Conservation (phyloP, 2,113 vertebrate species). For the Mesitornis unicolor region DNA sequence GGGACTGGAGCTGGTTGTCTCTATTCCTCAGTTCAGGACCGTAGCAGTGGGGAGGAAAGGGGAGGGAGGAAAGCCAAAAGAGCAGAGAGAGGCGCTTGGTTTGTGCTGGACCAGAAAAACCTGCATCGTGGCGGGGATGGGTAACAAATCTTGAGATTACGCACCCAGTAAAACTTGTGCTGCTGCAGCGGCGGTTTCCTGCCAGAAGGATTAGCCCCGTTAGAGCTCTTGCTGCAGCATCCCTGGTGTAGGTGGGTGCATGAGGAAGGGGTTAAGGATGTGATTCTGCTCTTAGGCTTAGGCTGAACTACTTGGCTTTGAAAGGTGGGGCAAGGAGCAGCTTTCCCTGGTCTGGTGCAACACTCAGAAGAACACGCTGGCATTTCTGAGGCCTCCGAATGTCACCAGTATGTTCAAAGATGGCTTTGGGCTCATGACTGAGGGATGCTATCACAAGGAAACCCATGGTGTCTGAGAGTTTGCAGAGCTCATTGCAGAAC, state of each 20-base stretch:
- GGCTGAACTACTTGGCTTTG: not conserved
- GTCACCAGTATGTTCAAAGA: not conserved
- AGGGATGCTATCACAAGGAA: not conserved
- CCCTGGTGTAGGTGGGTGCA: not conserved
- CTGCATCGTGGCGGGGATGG: accelerated
- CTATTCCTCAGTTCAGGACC: not conserved
- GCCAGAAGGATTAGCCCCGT: not conserved
- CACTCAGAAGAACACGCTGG: not conserved
- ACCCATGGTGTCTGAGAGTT: not conserved
- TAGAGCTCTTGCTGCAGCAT: not conserved
- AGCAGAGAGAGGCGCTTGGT: not conserved
- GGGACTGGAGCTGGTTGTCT: slow-evolving; percentile 8
- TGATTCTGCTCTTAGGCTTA: not conserved
- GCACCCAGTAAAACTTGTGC: not conserved
- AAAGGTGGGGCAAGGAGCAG: not conserved
- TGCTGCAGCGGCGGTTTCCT: not conserved
- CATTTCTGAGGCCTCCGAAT: not conserved
- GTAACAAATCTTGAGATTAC: not conserved
- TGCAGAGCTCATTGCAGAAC: not conserved
- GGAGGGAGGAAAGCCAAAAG: not conserved
- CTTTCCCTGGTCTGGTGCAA: not conserved
- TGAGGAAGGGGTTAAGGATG: not conserved
- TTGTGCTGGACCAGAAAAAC: not conserved
- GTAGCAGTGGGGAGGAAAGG: not conserved
- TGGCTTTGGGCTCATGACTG: not conserved